Conservation (phyloP, 2,113 vertebrate genomes). For the Halichoeres trimaculatus region DNA sequence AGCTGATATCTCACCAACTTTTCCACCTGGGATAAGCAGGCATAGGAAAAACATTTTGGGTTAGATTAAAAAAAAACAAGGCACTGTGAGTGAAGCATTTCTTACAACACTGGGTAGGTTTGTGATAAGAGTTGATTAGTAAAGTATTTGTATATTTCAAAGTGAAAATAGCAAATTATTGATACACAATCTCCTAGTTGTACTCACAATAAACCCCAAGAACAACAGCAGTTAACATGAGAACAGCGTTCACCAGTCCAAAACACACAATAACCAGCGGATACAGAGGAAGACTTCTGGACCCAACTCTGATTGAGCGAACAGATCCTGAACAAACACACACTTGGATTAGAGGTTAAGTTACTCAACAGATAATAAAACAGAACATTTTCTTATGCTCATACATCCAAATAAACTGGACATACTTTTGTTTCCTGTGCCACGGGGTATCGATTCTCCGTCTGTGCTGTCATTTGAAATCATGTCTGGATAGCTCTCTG, state of each 20-base stretch:
- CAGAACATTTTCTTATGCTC: background rate
- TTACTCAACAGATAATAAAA: background rate
- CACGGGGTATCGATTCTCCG: background rate
- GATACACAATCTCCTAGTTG: background rate
- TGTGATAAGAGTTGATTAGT: background rate
- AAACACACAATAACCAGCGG: constrained; percentile 16
- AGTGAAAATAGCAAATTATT: background rate
- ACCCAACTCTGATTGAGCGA: constrained; percentile 31
- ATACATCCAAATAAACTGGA: background rate
- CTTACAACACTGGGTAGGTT: background rate
- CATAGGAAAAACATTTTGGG: background rate
- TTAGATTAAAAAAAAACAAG: background rate
- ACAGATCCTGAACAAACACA: constrained; percentile 47
- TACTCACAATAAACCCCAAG: constrained; percentile 56
- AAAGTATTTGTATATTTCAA: too few species aligned
- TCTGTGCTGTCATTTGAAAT: constrained; percentile 1
- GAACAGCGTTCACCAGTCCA: constrained; percentile 42
- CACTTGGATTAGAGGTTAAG: background rate
- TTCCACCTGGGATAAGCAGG: constrained; percentile 22
- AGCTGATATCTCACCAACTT: background rate
- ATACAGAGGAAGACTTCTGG: constrained; percentile 44
- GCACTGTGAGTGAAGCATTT: background rate
- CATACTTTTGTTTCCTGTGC: constrained; percentile 11
- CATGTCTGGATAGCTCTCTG: constrained; percentile 24
- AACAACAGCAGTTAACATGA: constrained; percentile 37